These are phyloP conservation scores for Chroicocephalus ridibundus DNA, from an alignment of 2,113 vertebrate genomes.

Conservation along the genomic window DNA sequence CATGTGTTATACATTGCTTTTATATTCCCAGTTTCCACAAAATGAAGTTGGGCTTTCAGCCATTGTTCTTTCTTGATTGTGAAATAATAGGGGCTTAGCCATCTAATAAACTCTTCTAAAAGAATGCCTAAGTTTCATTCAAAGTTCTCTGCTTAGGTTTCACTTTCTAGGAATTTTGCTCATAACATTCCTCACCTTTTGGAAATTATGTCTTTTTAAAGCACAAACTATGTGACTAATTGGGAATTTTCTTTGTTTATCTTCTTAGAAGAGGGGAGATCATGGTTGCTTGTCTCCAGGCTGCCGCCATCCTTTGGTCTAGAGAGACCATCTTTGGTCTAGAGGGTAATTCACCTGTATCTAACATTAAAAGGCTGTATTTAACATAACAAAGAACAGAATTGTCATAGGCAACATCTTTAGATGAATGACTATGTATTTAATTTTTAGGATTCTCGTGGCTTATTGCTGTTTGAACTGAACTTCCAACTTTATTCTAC, in stretches of 20 bases:
- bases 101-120: not conserved
- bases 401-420: not conserved
- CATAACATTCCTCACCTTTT: not conserved
- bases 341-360: not conserved
- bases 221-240: not conserved
- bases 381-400: not conserved
- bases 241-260: not conserved
- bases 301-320: not conserved
- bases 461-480: not conserved
- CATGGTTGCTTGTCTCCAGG: not conserved
- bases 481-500: not conserved
- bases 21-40: not conserved
- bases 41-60: not conserved
- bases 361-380: not conserved
- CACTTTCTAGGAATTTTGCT: slow-evolving; percentile 9
- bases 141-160: not conserved
- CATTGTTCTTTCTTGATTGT: slow-evolving; percentile 15
- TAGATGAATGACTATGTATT: not conserved
- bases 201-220: not conserved
- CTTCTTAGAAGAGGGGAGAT: not conserved
- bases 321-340: not conserved
- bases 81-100: not conserved
- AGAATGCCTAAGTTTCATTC: not conserved
- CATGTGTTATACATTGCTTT: not conserved
- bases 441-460: not conserved